Evolutionary conservation across 2,113 vertebrate species (phyloP).

Genomic region (Eulemur macaco): DNA sequence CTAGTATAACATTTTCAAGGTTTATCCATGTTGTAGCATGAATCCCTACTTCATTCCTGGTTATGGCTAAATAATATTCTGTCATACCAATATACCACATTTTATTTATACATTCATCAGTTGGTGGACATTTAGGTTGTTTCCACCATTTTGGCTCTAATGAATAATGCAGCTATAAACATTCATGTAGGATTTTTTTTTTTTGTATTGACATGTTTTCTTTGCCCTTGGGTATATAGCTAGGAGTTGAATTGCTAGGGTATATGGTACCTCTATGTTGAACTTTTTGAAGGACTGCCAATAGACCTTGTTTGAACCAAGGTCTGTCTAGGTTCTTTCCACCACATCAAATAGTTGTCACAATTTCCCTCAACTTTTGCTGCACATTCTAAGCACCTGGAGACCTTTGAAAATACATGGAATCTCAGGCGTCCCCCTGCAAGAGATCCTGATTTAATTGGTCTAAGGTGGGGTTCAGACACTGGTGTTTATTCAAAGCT

Average conservation of each 20-base stretch:
- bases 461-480: neutral
- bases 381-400: neutral
- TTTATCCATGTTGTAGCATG: neutral
- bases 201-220: neutral
- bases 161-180: neutral
- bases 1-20: neutral
- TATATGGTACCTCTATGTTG: neutral
- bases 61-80: conserved; percentile 9
- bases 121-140: neutral
- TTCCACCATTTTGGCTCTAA: neutral
- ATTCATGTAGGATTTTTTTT: neutral
- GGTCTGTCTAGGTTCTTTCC: neutral
- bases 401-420: neutral
- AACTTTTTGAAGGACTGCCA: neutral
- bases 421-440: neutral
- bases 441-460: conserved; percentile 14
- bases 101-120: neutral
- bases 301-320: neutral
- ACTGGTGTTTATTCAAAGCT: neutral
- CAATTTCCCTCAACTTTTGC: neutral
- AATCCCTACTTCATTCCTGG: neutral
- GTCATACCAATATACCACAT: neutral
- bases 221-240: neutral
- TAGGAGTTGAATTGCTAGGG: neutral
- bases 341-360: neutral